phyloP scores from a whole-genome alignment of 2,888 invertebrate genomes.

The Neria commutata region DNA sequence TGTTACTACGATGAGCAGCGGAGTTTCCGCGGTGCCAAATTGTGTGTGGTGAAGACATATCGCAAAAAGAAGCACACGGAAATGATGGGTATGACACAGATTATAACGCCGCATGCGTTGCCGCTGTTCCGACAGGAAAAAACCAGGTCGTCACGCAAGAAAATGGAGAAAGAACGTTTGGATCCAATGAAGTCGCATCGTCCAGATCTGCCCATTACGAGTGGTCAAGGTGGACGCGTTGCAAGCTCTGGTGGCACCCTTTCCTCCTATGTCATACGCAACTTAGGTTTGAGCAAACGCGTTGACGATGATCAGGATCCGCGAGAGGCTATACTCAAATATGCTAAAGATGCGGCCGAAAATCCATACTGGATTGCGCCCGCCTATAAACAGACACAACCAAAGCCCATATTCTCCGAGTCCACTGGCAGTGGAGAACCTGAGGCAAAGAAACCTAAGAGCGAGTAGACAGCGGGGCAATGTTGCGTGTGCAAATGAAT shows the following conservation, averaged over 20 bases:
- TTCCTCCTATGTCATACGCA: constrained; percentile 94
- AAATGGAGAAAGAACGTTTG: constrained; percentile 87
- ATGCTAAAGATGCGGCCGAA: constrained; percentile 92
- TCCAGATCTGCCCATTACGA: constrained; percentile 87
- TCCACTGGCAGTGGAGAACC: constrained; percentile 45
- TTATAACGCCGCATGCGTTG: constrained; percentile 94
- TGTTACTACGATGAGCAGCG: constrained; percentile 88
- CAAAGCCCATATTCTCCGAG: constrained; percentile 78
- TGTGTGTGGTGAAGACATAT: constrained; percentile 83
- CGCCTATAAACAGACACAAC: constrained; percentile 89
- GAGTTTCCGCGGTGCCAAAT: constrained; percentile 87
- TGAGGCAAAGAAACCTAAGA: constrained; percentile 55
- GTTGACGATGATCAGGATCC: constrained; percentile 94
- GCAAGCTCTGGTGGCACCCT: constrained; percentile 91
- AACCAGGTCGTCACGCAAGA: constrained; percentile 85
- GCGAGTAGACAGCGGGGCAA: neutral
- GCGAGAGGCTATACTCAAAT: constrained; percentile 91
- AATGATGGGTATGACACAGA: constrained; percentile 87
- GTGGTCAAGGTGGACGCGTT: constrained; percentile 90
- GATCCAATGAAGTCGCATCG: constrained; percentile 83
- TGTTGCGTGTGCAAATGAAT: neutral
- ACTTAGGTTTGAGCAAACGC: constrained; percentile 89
- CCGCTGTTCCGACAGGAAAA: constrained; percentile 94
- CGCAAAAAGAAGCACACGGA: constrained; percentile 83
- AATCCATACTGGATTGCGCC: constrained; percentile 97